Conservation (phyloP, 1,140 invertebrate genomes). For the Cydia pomonella region DNA sequence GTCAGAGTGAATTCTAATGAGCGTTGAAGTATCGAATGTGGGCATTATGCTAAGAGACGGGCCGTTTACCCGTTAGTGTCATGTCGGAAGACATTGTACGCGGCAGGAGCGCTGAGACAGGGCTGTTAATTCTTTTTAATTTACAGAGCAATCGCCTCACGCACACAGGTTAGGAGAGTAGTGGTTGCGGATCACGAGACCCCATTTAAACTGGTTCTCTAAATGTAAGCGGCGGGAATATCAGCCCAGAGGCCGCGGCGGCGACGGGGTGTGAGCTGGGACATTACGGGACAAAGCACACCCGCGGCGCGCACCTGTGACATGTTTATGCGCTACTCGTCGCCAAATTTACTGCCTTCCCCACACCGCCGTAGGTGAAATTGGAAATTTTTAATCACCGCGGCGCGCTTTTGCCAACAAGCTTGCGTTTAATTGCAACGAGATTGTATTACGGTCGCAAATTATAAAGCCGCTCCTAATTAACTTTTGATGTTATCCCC, state of each 20-base stretch:
- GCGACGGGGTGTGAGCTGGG: conserved; percentile 23
- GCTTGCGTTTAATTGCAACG: conserved; percentile 53
- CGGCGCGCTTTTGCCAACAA: conserved; percentile 58
- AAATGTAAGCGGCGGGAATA: conserved; percentile 32
- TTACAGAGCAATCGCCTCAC: not conserved
- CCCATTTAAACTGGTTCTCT: conserved; percentile 1
- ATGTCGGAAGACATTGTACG: conserved; percentile 13
- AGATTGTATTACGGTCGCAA: conserved; percentile 57
- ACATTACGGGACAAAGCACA: conserved; percentile 50
- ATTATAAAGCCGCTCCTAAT: conserved; percentile 67
- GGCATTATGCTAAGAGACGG: conserved; percentile 15
- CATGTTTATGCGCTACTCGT: conserved; percentile 68
- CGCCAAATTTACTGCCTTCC: conserved; percentile 67
- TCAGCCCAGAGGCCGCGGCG: conserved; percentile 1
- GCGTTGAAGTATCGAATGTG: conserved; percentile 19
- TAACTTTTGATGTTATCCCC: conserved; percentile 50
- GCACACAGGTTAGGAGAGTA: not conserved
- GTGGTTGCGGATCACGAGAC: not conserved
- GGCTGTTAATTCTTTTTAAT: not conserved
- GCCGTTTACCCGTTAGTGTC: conserved; percentile 26
- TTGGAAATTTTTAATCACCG: conserved; percentile 69
- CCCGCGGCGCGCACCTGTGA: conserved; percentile 65
- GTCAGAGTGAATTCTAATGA: conserved; percentile 25
- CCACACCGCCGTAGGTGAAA: conserved; percentile 57
- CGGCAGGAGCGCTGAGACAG: conserved; percentile 19